Percentiles rank a stretch among this genome's conserved stretches.
Evolutionary conservation across 1,140 invertebrate genomes (phyloP).

Genomic region (Phymorhynchus buccinoides): DNA sequence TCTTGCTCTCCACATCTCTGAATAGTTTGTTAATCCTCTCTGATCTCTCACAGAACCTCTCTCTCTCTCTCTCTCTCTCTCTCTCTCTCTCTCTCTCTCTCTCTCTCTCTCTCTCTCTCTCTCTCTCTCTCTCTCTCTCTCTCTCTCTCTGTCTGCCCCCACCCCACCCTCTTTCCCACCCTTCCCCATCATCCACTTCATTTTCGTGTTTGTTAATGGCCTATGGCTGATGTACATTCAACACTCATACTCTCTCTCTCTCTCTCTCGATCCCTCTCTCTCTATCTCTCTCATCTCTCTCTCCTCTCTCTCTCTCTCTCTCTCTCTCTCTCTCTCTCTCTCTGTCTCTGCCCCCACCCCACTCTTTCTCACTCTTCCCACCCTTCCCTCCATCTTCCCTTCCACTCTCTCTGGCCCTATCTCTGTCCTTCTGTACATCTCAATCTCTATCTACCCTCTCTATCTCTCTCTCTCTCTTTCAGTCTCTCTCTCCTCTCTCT

Average conservation of each 20-base stretch:
- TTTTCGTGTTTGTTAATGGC: too few species aligned
- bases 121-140: not conserved
- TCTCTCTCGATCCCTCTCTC: not conserved
- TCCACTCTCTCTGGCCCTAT: not conserved
- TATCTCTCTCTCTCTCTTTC: not conserved
- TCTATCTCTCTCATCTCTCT: not conserved
- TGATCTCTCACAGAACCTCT: not conserved
- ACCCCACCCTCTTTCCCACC: too few species aligned
- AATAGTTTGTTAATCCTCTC: too few species aligned
- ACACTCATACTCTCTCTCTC: too few species aligned
- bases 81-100: not conserved
- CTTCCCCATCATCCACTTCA: too few species aligned
- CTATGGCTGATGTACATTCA: too few species aligned
- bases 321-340: constrained; percentile 7
- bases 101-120: not conserved
- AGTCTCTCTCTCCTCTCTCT: not conserved
- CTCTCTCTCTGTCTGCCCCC: not conserved
- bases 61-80: not conserved
- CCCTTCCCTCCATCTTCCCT: not conserved
- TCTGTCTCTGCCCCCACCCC: not conserved
- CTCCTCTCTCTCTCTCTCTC: too few species aligned
- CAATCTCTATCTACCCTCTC: not conserved
- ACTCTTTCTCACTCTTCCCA: not conserved
- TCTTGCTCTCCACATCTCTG: too few species aligned
- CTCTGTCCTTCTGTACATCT: not conserved